A percentile compares a stretch with the other conserved stretches of the same genome.
Evolutionary conservation across 1,140 invertebrate species (phyloP).

Genomic region (Drosophila kurseongensis): DNA sequence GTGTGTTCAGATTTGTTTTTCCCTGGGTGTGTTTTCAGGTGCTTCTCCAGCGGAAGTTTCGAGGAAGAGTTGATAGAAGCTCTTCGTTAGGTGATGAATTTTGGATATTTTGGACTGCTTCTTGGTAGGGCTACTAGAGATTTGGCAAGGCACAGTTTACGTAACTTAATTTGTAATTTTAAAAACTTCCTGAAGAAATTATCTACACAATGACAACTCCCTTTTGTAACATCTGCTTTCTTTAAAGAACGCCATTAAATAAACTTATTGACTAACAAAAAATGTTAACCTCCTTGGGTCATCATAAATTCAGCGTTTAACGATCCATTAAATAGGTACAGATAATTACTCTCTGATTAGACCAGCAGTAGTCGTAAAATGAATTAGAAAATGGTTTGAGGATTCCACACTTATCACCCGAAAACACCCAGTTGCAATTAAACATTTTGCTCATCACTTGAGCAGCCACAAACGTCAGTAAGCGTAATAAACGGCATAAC

Average conservation of each 20-base stretch:
- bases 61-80: constrained; percentile 23
- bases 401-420: background rate
- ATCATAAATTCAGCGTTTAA: constrained; percentile 63
- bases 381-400: constrained; percentile 4
- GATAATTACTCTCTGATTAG: constrained; percentile 61
- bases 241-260: constrained; percentile 5
- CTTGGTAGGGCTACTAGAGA: constrained; percentile 11
- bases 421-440: constrained; percentile 38
- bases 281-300: constrained; percentile 1
- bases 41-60: constrained; percentile 55
- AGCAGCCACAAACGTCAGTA: constrained; percentile 33
- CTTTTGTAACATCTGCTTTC: background rate
- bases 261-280: constrained; percentile 16
- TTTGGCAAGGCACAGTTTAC: background rate
- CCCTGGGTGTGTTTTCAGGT: constrained; percentile 61
- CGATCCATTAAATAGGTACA: constrained; percentile 49
- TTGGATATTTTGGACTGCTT: constrained; percentile 9
- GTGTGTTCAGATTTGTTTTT: constrained; percentile 23
- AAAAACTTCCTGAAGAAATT: background rate
- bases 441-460: constrained; percentile 26
- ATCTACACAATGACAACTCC: constrained; percentile 1
- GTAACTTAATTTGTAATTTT: constrained; percentile 4
- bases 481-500: constrained; percentile 40
- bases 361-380: constrained; percentile 54
- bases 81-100: constrained; percentile 13